A percentile compares a stretch with the other conserved stretches of the same genome.
phyloP scores from a whole-genome alignment of 2,797 vertebrate genomes.

The Zalophus californianus region DNA sequence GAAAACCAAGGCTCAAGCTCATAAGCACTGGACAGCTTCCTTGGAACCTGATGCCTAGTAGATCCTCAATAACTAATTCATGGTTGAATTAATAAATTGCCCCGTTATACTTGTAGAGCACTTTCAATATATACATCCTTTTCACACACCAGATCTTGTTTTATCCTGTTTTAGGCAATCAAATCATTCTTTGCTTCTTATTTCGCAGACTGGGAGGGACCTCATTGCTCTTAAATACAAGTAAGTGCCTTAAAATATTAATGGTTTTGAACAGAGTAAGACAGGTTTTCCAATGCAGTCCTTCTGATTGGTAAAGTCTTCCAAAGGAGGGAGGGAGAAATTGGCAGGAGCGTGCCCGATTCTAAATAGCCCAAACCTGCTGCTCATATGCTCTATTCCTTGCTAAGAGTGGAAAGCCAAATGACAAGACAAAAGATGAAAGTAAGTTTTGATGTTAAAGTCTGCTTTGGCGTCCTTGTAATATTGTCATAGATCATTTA shows the following conservation, averaged over 20 bases:
- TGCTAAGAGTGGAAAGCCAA: constrained; percentile 41
- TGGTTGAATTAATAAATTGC: background rate
- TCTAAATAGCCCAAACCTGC: constrained; percentile 6
- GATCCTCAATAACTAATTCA: background rate
- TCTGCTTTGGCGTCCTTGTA: constrained; percentile 25
- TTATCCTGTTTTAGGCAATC: background rate
- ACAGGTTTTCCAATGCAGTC: constrained; percentile 18
- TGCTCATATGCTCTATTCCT: background rate
- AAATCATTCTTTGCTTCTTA: background rate
- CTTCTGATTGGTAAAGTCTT: constrained; percentile 17
- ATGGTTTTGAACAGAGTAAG: background rate
- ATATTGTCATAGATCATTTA: background rate
- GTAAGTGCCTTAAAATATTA: background rate
- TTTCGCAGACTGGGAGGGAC: background rate
- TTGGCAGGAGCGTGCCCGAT: background rate
- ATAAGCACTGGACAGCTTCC: background rate
- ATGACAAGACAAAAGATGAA: constrained; percentile 65
- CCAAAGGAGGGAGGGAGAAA: background rate
- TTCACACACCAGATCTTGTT: background rate
- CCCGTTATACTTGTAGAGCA: background rate
- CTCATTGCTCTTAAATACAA: background rate
- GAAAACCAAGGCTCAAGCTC: background rate
- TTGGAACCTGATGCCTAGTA: background rate
- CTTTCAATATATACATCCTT: background rate
- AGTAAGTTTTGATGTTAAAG: constrained; percentile 49